Evolutionary conservation across 2,113 vertebrate genomes (phyloP), one percentile per base, ranked within the genome.

Genomic region (Gopherus evgoodei): DNA sequence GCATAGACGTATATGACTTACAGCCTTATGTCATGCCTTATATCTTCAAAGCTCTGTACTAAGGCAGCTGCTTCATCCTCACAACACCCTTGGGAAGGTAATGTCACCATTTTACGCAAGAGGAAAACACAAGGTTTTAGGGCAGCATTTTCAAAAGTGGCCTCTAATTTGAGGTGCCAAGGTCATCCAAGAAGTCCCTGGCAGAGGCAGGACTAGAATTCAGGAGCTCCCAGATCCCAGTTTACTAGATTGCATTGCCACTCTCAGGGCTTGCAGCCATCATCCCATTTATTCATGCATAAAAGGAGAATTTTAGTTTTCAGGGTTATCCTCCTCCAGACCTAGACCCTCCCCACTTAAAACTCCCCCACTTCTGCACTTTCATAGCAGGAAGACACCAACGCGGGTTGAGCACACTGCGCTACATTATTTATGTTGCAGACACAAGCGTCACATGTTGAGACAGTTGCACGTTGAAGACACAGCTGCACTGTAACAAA

Each of bases 321-420:
- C 75, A 47, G 25, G 24, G 3, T 44, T 44, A 3, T 47, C 13
- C 22, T 78, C 14, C 6, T 78, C 75, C 44, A 78, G 75, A 12
- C 75, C 24, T 47, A 78, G 14, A 11, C 42, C 11, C 44, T 47
- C 25, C 25, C 42, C 24, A 47, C 16, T 6, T 27, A 78, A 78
- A 78, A 47, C 25, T 27, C 13, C 11, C 25, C 25, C 24, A 29
- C 24, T 27, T 78, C 44, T 78, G 42, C 42, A 78, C 75, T 13
- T 88, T 96, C 83, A 35, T 82, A 50, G 59, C 35, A 94, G 80
- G 59, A 93, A 95, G n/a, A 52, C 52, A 75, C 16, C 69, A 88
- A 93, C 90, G 93, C 86, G n/a, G 31, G 93, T 84, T 75, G 76
- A 95, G 91, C 75, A 59, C n/a, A 11, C 16, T 84, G 24, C 24